Percentiles rank a stretch among this genome's conserved stretches.
Conservation (phyloP, 2,888 invertebrate species). For the Cosmorhoe ocellata region DNA sequence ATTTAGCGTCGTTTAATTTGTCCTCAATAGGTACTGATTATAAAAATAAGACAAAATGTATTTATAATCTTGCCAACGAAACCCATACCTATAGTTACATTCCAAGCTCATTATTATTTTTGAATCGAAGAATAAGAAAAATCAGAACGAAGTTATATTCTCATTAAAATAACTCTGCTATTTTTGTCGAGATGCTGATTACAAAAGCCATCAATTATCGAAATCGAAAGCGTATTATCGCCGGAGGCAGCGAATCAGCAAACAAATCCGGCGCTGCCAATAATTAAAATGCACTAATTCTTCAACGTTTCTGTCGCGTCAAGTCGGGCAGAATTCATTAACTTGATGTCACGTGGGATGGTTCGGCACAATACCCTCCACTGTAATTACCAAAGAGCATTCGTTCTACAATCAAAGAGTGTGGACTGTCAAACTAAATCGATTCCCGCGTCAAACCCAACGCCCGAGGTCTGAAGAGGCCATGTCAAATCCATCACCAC, state of each 20-base stretch:
- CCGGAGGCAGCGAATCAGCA: slow-evolving; percentile 42
- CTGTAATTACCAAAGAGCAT: slow-evolving; percentile 66
- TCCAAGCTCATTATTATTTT: slow-evolving; percentile 11
- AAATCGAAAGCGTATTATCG: slow-evolving; percentile 49
- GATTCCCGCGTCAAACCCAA: slow-evolving; percentile 63
- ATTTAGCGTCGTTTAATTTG: slow-evolving; percentile 49
- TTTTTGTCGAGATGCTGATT: slow-evolving; percentile 34
- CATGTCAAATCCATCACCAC: slow-evolving; percentile 55
- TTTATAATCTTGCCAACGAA: slow-evolving; percentile 12
- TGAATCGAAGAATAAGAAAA: too few relatives aligned
- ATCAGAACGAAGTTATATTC: slow-evolving; percentile 27
- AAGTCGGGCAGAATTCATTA: slow-evolving; percentile 75
- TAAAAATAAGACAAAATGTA: slow-evolving; percentile 22
- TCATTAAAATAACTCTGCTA: slow-evolving; percentile 25
- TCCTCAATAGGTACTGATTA: slow-evolving; percentile 44
- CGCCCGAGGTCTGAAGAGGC: slow-evolving; percentile 54
- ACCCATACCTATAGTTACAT: too few relatives aligned
- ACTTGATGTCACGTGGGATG: slow-evolving; percentile 60
- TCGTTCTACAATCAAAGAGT: slow-evolving; percentile 62
- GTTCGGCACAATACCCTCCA: slow-evolving; percentile 51
- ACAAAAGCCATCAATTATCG: slow-evolving; percentile 49
- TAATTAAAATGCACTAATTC: slow-evolving; percentile 64
- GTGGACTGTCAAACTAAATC: slow-evolving; percentile 73
- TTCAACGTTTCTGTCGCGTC: slow-evolving; percentile 58
- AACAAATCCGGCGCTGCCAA: slow-evolving; percentile 39